These are phyloP conservation scores for Mormyrops boulengeri DNA, from an alignment of 2,797 vertebrate genomes.

Conservation along the genomic window DNA sequence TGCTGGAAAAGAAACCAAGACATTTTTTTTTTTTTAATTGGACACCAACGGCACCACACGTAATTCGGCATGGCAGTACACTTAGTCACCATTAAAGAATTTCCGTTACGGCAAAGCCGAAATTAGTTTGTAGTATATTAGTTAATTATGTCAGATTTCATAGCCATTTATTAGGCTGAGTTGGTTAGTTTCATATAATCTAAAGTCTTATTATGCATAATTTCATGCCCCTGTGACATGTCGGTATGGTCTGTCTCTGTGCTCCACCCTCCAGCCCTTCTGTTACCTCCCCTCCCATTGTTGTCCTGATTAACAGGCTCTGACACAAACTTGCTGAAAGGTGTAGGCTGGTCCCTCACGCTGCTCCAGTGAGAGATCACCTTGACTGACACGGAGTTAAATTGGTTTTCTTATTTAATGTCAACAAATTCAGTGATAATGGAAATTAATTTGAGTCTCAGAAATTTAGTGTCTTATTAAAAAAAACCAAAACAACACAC, in stretches of 20 bases:
- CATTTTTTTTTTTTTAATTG: neutral
- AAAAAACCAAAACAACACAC: neutral
- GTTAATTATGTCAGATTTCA: slow-evolving; percentile 26
- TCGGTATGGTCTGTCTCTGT: neutral
- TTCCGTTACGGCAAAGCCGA: slow-evolving; percentile 11
- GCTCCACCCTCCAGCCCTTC: neutral
- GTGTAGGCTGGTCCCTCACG: neutral
- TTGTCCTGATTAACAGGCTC: neutral
- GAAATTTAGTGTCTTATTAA: neutral
- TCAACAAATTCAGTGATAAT: neutral
- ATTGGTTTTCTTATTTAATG: neutral
- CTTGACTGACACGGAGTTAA: neutral
- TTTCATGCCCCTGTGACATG: slow-evolving; percentile 14
- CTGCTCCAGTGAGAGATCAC: neutral
- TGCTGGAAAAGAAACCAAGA: neutral
- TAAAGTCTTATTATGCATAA: slow-evolving; percentile 20
- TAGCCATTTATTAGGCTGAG: slow-evolving; percentile 19
- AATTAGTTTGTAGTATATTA: slow-evolving; percentile 14
- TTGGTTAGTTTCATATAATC: slow-evolving; percentile 22
- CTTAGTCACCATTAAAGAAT: slow-evolving; percentile 3
- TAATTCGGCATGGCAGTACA: neutral
- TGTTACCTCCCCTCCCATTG: neutral
- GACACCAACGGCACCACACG: neutral
- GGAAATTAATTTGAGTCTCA: neutral
- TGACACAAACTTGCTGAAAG: neutral